Conservation (phyloP, 2,888 invertebrate species). For the Lingula anatina region DNA sequence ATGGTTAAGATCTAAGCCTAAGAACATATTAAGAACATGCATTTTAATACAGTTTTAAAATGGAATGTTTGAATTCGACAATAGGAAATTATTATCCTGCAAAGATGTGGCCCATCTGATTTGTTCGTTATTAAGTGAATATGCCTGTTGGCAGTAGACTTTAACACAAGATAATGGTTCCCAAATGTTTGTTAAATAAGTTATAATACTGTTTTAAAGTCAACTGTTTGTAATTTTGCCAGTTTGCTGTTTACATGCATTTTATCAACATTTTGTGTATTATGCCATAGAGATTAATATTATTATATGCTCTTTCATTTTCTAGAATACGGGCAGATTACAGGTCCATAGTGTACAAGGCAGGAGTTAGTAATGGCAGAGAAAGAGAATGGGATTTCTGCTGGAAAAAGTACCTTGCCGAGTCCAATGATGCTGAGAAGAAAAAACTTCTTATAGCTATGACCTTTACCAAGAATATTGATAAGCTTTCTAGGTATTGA, state of each 20-base stretch:
- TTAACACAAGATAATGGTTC: too few relatives aligned
- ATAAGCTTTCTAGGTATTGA: constrained; percentile 41
- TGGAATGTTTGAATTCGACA: too few relatives aligned
- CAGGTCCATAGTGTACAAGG: constrained; percentile 64
- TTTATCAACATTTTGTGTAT: background rate
- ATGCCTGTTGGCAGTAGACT: too few relatives aligned
- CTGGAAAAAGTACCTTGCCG: constrained; percentile 35
- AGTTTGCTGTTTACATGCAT: background rate
- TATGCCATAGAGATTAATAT: background rate
- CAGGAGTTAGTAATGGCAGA: constrained; percentile 54
- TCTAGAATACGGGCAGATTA: constrained; percentile 67
- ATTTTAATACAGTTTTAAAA: too few relatives aligned
- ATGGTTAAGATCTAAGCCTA: too few relatives aligned
- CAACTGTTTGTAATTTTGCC: too few relatives aligned
- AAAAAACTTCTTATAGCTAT: constrained; percentile 34
- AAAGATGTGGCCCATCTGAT: too few relatives aligned
- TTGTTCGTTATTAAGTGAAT: too few relatives aligned
- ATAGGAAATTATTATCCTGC: too few relatives aligned
- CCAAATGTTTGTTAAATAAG: too few relatives aligned
- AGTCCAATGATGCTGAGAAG: constrained; percentile 42
- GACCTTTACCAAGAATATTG: constrained; percentile 33
- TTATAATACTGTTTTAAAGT: too few relatives aligned
- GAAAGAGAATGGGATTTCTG: constrained; percentile 45
- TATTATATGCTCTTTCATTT: background rate
- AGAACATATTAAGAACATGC: too few relatives aligned